A percentile compares a stretch with the other conserved stretches of the same genome.
Evolutionary conservation across 2,113 vertebrate genomes (phyloP).

Genomic region (Esox niger): DNA sequence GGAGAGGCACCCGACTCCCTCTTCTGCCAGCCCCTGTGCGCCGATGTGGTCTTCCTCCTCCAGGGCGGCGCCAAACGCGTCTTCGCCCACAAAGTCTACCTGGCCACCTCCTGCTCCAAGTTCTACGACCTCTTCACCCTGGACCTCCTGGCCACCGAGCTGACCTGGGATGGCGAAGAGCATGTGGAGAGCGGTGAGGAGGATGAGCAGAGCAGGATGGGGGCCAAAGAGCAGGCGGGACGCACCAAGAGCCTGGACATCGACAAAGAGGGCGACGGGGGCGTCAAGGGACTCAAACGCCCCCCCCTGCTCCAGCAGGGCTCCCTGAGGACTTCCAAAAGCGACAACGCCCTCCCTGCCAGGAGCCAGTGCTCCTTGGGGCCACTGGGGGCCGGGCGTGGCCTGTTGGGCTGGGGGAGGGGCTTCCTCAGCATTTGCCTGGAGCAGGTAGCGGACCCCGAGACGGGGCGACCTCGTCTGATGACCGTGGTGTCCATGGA

Average conservation of each 20-base stretch:
- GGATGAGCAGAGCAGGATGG: slow-evolving; percentile 69
- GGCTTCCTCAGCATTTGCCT: slow-evolving; percentile 78
- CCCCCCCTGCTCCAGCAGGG: slow-evolving; percentile 65
- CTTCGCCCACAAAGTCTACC: slow-evolving; percentile 85
- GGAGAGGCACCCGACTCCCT: slow-evolving; percentile 76
- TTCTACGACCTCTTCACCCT: slow-evolving; percentile 87
- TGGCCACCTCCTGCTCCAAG: slow-evolving; percentile 88
- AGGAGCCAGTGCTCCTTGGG: slow-evolving; percentile 54
- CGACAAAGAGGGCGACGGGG: slow-evolving; percentile 67
- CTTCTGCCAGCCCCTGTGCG: slow-evolving; percentile 79
- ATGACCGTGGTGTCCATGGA: slow-evolving; percentile 85
- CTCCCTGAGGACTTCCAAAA: slow-evolving; percentile 74
- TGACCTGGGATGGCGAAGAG: slow-evolving; percentile 58
- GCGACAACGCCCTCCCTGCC: slow-evolving; percentile 72
- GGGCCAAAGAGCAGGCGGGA: slow-evolving; percentile 72
- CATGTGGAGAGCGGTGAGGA: slow-evolving; percentile 51
- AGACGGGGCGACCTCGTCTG: slow-evolving; percentile 68
- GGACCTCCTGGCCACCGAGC: slow-evolving; percentile 47
- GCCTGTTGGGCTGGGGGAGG: slow-evolving; percentile 80
- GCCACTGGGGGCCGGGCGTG: slow-evolving; percentile 44
- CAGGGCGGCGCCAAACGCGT: slow-evolving; percentile 71
- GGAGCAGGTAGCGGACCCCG: slow-evolving; percentile 78
- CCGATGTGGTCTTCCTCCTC: slow-evolving; percentile 83
- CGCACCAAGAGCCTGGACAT: slow-evolving; percentile 78
- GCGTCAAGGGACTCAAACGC: slow-evolving; percentile 48